Conservation (phyloP, 2,113 vertebrate genomes). For the Polypterus bichir region DNA sequence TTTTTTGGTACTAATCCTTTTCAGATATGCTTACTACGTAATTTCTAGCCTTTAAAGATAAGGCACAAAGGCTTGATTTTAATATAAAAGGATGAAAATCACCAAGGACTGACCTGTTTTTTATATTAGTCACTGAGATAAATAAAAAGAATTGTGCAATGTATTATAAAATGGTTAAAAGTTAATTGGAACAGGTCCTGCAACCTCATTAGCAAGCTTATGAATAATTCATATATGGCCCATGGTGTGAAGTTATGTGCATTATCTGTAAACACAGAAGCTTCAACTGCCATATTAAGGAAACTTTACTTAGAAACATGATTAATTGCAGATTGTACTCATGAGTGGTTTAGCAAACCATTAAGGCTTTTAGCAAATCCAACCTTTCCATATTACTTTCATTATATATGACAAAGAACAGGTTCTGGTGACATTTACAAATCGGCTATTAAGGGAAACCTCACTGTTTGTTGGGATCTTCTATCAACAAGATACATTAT, state of each 20-base stretch:
- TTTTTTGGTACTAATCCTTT: too few species aligned
- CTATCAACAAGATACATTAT: neutral
- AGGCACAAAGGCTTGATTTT: too few species aligned
- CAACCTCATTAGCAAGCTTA: neutral
- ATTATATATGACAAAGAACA: neutral
- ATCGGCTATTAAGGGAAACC: neutral
- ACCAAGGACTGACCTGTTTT: too few species aligned
- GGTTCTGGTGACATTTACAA: neutral
- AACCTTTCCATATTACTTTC: neutral
- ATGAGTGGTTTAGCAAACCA: neutral
- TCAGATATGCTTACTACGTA: too few species aligned
- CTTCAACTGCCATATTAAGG: neutral
- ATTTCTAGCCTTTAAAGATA: too few species aligned
- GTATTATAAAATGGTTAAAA: too few species aligned
- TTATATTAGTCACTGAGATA: too few species aligned
- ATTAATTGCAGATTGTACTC: neutral
- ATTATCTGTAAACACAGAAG: too few species aligned
- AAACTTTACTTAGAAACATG: neutral
- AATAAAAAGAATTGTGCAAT: too few species aligned
- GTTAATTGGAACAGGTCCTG: too few species aligned
- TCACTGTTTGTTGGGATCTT: neutral
- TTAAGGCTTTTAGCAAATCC: neutral
- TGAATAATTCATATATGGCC: neutral
- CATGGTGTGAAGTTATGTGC: neutral
- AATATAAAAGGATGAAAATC: too few species aligned